phyloP scores from a whole-genome alignment of 2,888 invertebrate species.

The Dascillus cervinus region DNA sequence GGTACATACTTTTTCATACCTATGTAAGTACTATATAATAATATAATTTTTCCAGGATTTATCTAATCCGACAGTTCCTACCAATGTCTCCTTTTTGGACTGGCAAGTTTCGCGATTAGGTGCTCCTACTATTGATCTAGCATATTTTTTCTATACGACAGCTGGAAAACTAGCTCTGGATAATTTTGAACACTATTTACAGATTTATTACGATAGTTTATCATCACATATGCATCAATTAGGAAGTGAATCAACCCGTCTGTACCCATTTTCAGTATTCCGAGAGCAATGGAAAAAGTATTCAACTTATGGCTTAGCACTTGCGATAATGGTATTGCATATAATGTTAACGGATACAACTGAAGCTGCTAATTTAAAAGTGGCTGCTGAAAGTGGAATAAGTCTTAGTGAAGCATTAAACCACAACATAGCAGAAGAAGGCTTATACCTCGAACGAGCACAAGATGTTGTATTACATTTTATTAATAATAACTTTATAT shows the following conservation, averaged over 20 bases:
- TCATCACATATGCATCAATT: constrained; percentile 19
- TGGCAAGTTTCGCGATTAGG: constrained; percentile 16
- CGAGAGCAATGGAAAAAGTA: constrained; percentile 20
- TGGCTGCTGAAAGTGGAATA: not conserved
- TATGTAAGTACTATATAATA: no score
- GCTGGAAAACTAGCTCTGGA: constrained; percentile 21
- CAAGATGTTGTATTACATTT: no score
- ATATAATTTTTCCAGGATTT: constrained; percentile 7
- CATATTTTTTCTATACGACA: constrained; percentile 27
- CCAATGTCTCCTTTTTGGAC: constrained; percentile 13
- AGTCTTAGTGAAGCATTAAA: not conserved
- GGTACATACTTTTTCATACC: constrained; percentile 7
- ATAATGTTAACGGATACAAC: not conserved
- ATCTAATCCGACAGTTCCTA: not conserved
- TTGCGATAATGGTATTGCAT: constrained; percentile 5
- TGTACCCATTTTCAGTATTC: constrained; percentile 26
- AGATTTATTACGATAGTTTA: constrained; percentile 27
- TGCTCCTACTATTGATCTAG: constrained; percentile 26
- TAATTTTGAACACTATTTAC: constrained; percentile 25
- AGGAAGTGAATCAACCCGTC: constrained; percentile 24
- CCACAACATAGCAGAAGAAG: no score
- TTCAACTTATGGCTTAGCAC: constrained; percentile 15
- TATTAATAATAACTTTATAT: no score
- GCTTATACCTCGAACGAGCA: no score
- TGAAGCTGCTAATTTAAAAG: constrained; percentile 1